These are phyloP conservation scores for Urocolius indicus DNA, from an alignment of 2,113 vertebrate genomes.

Conservation along the genomic window DNA sequence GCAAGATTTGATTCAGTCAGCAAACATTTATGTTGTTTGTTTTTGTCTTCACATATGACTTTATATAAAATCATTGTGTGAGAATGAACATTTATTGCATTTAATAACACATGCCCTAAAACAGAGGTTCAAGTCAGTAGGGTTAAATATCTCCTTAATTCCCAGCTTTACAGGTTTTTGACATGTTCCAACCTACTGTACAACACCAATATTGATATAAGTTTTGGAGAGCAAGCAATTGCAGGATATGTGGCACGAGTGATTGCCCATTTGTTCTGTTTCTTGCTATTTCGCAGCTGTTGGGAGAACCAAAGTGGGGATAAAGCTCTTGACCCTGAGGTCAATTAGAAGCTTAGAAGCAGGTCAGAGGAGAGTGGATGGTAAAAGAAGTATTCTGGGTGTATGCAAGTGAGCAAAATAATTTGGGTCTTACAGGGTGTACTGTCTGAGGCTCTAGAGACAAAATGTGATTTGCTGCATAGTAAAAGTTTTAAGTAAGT, in stretches of 20 bases:
- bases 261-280: conserved; percentile 53
- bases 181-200: neutral
- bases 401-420: conserved; percentile 43
- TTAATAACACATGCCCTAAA: neutral
- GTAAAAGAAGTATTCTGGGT: conserved; percentile 15
- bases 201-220: neutral
- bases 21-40: neutral
- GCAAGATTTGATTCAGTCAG: conserved; percentile 27
- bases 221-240: neutral
- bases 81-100: conserved; percentile 1
- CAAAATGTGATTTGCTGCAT: neutral
- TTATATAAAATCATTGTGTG: neutral
- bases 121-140: neutral
- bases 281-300: conserved; percentile 36
- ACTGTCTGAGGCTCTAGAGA: neutral
- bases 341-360: conserved; percentile 59
- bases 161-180: neutral
- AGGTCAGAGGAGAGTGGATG: conserved; percentile 30
- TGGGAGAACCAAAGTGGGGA: conserved; percentile 43
- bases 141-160: neutral
- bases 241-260: conserved; percentile 14
- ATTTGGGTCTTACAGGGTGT: neutral
- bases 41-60: neutral
- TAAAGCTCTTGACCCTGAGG: conserved; percentile 62
- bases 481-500: neutral